Percentiles rank a stretch among this genome's conserved stretches.
Conservation (phyloP, 2,888 invertebrate genomes). For the Holacanthella duospinosa region DNA sequence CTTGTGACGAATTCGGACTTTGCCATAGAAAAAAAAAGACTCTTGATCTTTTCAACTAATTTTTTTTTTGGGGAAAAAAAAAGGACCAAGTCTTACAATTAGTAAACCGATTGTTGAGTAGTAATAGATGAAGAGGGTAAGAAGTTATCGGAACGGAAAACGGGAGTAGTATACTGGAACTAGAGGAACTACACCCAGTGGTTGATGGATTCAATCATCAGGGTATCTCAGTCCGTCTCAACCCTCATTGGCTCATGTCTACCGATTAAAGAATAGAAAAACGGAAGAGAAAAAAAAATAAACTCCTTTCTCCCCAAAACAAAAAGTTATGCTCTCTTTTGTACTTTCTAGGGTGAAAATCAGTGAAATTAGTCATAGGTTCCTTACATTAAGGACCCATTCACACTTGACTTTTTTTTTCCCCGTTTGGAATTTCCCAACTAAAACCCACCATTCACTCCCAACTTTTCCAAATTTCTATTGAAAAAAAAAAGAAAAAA, state of each 20-base stretch:
- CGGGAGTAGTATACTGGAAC: not conserved
- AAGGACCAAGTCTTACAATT: constrained; percentile 17
- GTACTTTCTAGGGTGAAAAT: too few relatives aligned
- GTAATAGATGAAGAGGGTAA: constrained; percentile 14
- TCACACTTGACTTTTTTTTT: not conserved
- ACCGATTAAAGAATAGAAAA: too few relatives aligned
- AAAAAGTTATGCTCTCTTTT: too few relatives aligned
- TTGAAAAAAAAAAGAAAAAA: not conserved
- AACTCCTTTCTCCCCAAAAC: too few relatives aligned
- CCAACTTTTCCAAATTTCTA: not conserved
- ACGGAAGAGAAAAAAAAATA: too few relatives aligned
- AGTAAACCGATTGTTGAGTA: constrained; percentile 31
- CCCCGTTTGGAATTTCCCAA: too few relatives aligned
- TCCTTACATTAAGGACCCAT: not conserved
- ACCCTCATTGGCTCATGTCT: too few relatives aligned
- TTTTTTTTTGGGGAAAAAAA: constrained; percentile 11
- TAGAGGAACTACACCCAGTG: not conserved
- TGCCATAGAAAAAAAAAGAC: not conserved
- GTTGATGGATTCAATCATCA: too few relatives aligned
- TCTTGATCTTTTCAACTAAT: constrained; percentile 6
- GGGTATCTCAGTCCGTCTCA: too few relatives aligned
- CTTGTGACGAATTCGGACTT: not conserved
- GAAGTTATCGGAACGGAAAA: not conserved
- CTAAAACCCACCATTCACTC: too few relatives aligned
- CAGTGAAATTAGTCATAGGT: not conserved